Conservation (phyloP, 2,888 invertebrate genomes). For the Plagodis dolabraria region DNA sequence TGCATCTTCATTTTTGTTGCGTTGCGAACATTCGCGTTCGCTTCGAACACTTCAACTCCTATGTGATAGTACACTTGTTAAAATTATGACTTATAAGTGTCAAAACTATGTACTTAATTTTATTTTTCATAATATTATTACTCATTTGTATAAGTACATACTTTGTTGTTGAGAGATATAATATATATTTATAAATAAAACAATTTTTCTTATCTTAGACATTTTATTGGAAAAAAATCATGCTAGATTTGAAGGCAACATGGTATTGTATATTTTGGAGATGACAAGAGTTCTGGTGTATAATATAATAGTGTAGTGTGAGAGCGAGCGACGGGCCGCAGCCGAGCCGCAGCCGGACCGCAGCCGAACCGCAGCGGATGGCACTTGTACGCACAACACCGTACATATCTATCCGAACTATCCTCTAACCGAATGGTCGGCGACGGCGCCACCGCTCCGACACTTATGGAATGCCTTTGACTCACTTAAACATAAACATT, state of each 20-base stretch:
- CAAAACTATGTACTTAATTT: no score
- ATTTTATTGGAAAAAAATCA: conserved; percentile 84
- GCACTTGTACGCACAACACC: not conserved
- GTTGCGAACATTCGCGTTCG: no score
- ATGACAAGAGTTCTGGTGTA: conserved; percentile 59
- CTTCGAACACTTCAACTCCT: no score
- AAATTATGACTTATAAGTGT: no score
- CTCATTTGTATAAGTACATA: no score
- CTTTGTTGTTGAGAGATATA: no score
- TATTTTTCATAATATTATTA: no score
- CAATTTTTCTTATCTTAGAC: conserved; percentile 71
- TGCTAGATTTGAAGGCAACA: conserved; percentile 84
- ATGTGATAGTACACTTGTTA: no score
- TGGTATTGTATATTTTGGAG: conserved; percentile 81
- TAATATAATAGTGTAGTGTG: conserved; percentile 22
- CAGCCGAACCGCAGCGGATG: conserved; percentile 40
- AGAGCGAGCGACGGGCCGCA: conserved; percentile 14
- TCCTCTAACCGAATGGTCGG: not conserved
- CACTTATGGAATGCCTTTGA: conserved; percentile 81
- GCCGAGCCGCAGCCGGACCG: conserved; percentile 34
- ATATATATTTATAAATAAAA: conserved; percentile 63
- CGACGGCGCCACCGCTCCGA: conserved; percentile 68
- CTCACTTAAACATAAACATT: conserved; percentile 74
- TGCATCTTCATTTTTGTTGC: no score
- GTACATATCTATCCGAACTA: not conserved